phyloP scores from a whole-genome alignment of 2,113 vertebrate species.

The Pogonocichla stellata region DNA sequence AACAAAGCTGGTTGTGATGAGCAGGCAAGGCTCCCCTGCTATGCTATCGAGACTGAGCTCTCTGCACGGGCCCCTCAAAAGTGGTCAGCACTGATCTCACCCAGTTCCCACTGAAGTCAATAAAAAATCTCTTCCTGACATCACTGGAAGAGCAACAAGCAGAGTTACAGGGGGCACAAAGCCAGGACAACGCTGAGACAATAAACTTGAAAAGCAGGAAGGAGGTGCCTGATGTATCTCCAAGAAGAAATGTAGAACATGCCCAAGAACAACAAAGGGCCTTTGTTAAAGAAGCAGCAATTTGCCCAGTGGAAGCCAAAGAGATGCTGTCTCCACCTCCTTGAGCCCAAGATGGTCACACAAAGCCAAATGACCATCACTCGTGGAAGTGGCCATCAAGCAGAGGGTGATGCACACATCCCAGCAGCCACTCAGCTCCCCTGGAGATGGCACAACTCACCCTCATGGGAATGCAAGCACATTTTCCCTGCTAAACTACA shows the following conservation, averaged over 20 bases:
- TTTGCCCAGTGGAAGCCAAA: neutral
- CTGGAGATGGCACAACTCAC: neutral
- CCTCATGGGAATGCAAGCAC: neutral
- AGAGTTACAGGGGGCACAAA: neutral
- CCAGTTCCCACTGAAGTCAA: slow-evolving; percentile 1
- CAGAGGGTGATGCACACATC: neutral
- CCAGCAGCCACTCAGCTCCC: neutral
- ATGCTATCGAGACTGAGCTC: neutral
- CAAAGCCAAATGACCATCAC: neutral
- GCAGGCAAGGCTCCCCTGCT: neutral
- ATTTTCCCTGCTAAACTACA: neutral
- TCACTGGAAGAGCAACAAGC: neutral
- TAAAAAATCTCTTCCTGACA: neutral
- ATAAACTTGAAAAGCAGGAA: neutral
- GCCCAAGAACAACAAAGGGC: neutral
- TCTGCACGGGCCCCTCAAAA: neutral
- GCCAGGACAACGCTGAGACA: slow-evolving; percentile 4
- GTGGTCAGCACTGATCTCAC: neutral
- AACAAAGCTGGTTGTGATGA: slow-evolving; percentile 3
- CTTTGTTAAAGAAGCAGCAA: slow-evolving; percentile 23
- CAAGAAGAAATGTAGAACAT: slow-evolving; percentile 27
- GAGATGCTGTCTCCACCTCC: neutral
- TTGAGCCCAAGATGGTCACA: neutral
- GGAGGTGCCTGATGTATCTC: neutral
- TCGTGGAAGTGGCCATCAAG: neutral